These are phyloP conservation scores for Bostrychus sinensis DNA, from an alignment of 2,113 vertebrate species.

Conservation along the genomic window DNA sequence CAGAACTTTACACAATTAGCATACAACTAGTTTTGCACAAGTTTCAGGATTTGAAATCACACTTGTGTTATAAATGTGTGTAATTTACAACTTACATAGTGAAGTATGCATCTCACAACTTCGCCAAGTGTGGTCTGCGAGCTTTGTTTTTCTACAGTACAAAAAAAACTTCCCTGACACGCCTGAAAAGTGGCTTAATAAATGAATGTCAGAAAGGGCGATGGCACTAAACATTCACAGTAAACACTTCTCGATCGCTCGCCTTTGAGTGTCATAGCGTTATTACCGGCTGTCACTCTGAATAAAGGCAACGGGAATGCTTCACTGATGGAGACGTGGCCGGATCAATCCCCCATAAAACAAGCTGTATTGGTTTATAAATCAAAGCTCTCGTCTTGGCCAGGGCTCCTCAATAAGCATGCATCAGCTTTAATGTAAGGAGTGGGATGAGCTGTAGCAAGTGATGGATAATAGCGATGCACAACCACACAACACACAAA, in stretches of 20 bases:
- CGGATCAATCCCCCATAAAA: slow-evolving; percentile 72
- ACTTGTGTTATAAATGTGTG: not conserved
- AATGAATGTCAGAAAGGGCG: slow-evolving; percentile 41
- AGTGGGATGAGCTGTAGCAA: slow-evolving; percentile 60
- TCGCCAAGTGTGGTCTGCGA: not conserved
- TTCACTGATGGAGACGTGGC: slow-evolving; percentile 47
- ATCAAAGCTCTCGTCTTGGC: slow-evolving; percentile 57
- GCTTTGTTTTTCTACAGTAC: not conserved
- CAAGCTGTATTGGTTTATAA: slow-evolving; percentile 66
- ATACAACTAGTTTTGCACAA: not conserved
- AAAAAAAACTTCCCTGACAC: slow-evolving; percentile 13
- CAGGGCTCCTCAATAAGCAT: slow-evolving; percentile 66
- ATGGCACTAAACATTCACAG: slow-evolving; percentile 37
- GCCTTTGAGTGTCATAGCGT: slow-evolving; percentile 35
- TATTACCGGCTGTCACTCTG: slow-evolving; percentile 58
- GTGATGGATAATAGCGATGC: slow-evolving; percentile 44
- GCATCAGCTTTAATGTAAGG: slow-evolving; percentile 61
- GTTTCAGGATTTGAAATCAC: not conserved
- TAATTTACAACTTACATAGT: not conserved
- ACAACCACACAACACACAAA: not conserved
- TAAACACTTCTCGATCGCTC: slow-evolving; percentile 47
- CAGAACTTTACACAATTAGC: not conserved
- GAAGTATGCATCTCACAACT: not conserved
- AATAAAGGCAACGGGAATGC: slow-evolving; percentile 59
- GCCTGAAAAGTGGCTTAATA: slow-evolving; percentile 7